Conservation (phyloP, 1,140 invertebrate genomes). For the Drosophila repleta region DNA sequence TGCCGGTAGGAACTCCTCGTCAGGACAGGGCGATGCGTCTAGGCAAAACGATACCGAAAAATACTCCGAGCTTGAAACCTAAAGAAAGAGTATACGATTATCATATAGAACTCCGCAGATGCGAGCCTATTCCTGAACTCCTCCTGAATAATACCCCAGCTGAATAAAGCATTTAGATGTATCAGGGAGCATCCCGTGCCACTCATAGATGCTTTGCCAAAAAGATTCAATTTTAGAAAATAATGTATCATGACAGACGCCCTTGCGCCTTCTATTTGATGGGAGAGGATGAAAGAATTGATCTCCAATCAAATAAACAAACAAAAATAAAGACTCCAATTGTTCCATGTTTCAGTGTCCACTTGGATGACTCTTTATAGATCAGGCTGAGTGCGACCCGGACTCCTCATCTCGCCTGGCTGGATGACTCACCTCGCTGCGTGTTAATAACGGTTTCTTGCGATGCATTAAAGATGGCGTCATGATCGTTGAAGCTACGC, state of each 20-base stretch:
- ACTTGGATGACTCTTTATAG: no score
- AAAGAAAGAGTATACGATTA: slow-evolving; percentile 22
- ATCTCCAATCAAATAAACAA: not conserved
- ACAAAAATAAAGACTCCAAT: not conserved
- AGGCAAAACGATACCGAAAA: slow-evolving; percentile 90
- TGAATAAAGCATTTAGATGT: not conserved
- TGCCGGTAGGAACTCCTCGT: slow-evolving; percentile 88
- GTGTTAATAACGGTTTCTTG: slow-evolving; percentile 78
- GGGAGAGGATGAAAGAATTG: not conserved
- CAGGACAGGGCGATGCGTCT: slow-evolving; percentile 78
- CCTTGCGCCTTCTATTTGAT: no score
- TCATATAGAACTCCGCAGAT: not conserved
- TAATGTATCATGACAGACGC: no score
- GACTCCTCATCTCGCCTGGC: not conserved
- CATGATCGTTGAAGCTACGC: slow-evolving; percentile 39
- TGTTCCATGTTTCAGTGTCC: not conserved
- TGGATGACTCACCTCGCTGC: slow-evolving; percentile 77
- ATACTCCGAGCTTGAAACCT: slow-evolving; percentile 91
- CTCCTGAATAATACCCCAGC: not conserved
- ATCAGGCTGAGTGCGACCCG: not conserved
- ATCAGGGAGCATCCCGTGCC: not conserved
- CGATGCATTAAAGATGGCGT: slow-evolving; percentile 50
- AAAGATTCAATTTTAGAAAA: no score
- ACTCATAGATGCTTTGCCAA: not conserved
- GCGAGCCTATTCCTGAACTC: not conserved